phyloP scores from a whole-genome alignment of 2,797 vertebrate genomes.

The Alosa sapidissima region DNA sequence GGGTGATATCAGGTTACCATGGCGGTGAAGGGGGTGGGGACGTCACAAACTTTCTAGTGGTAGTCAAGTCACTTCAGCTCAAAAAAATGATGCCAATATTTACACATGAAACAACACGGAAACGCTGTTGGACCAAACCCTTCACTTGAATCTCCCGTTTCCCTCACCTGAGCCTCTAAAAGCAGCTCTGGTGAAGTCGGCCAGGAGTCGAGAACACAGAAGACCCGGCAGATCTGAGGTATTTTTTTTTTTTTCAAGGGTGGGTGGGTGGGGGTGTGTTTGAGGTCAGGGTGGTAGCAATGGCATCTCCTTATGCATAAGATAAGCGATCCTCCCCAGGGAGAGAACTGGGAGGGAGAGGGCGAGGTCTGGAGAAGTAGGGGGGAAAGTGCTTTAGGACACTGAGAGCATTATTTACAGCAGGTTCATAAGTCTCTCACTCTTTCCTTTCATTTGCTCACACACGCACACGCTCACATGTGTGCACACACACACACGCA shows the following conservation, averaged over 20 bases:
- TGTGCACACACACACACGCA: background rate
- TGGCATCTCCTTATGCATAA: conserved; percentile 76
- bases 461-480: background rate
- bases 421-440: conserved; percentile 57
- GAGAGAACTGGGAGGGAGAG: conserved; percentile 45
- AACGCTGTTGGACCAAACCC: conserved; percentile 32
- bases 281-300: conserved; percentile 40
- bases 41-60: background rate
- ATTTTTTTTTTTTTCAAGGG: conserved; percentile 54
- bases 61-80: conserved; percentile 22
- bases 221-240: conserved; percentile 55
- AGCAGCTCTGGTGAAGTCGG: conserved; percentile 37
- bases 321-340: conserved; percentile 67
- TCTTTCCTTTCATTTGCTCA: conserved; percentile 38
- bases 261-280: background rate
- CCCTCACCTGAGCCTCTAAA: conserved; percentile 28
- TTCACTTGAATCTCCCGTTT: background rate
- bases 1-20: conserved; percentile 29
- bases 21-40: conserved; percentile 25
- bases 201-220: conserved; percentile 7
- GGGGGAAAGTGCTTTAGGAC: conserved; percentile 76
- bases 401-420: conserved; percentile 79
- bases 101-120: background rate
- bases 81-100: background rate
- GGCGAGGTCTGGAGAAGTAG: conserved; percentile 50